These are phyloP conservation scores for Paracyclopina nana DNA, from an alignment of 1,140 invertebrate species.

Conservation along the genomic window DNA sequence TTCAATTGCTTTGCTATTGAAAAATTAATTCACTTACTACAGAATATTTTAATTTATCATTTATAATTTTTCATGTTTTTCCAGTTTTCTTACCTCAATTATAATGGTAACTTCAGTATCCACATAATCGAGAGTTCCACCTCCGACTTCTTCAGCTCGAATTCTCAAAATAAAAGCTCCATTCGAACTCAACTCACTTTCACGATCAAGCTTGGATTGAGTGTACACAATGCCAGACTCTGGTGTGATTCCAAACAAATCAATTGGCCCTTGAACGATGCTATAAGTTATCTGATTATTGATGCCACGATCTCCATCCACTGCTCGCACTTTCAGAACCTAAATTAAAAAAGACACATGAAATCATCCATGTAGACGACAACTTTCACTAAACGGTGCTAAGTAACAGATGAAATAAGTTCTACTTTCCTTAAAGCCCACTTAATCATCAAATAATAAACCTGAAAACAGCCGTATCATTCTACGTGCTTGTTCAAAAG, in stretches of 20 bases:
- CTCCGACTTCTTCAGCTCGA: slow-evolving; percentile 31
- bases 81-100: background rate
- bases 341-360: slow-evolving; percentile 13
- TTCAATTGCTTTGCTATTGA: too few relatives aligned
- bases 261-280: slow-evolving; percentile 46
- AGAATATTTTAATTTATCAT: too few relatives aligned
- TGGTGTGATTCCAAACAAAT: slow-evolving; percentile 49
- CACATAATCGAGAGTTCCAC: background rate
- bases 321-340: slow-evolving; percentile 45
- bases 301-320: slow-evolving; percentile 74
- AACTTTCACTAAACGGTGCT: too few relatives aligned
- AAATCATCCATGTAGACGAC: slow-evolving; percentile 8
- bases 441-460: too few relatives aligned
- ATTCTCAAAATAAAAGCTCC: slow-evolving; percentile 70
- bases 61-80: too few relatives aligned
- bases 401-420: too few relatives aligned
- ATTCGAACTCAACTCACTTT: slow-evolving; percentile 50
- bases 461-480: too few relatives aligned
- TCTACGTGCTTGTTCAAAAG: too few relatives aligned
- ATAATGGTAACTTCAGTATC: slow-evolving; percentile 1
- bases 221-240: slow-evolving; percentile 59
- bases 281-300: slow-evolving; percentile 69
- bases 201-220: slow-evolving; percentile 50
- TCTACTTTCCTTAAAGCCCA: too few relatives aligned
- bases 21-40: too few relatives aligned